A percentile compares a stretch with the other conserved stretches of the same genome.
phyloP scores from a whole-genome alignment of 2,888 invertebrate species.

The Philonicus albiceps region DNA sequence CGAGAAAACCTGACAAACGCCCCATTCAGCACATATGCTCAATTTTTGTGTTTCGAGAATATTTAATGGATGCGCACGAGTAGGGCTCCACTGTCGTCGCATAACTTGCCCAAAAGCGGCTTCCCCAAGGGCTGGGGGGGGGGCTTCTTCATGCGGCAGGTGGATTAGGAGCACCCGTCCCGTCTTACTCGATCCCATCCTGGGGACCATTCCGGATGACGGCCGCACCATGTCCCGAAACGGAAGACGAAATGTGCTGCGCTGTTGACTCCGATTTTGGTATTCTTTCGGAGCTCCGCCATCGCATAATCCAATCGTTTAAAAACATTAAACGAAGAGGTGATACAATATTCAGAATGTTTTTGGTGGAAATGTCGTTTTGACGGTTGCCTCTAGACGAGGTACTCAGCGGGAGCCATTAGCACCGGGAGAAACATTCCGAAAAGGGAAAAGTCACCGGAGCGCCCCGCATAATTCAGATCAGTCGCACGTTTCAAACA shows the following conservation, averaged over 20 bases:
- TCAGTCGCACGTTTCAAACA: conserved; percentile 37
- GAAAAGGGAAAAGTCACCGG: conserved; percentile 24
- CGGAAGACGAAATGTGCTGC: background rate
- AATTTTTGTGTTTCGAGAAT: conserved; percentile 43
- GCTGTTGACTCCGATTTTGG: conserved; percentile 42
- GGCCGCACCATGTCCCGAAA: background rate
- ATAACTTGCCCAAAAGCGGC: conserved; percentile 30
- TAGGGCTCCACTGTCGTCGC: conserved; percentile 26
- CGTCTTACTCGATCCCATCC: background rate
- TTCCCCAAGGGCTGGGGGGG: no score
- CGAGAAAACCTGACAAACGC: conserved; percentile 51
- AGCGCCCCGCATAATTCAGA: conserved; percentile 36
- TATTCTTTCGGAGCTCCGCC: conserved; percentile 41
- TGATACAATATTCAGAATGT: conserved; percentile 46
- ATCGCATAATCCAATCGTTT: conserved; percentile 49
- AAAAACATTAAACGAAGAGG: conserved; percentile 50
- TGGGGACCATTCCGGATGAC: background rate
- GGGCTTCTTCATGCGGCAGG: background rate
- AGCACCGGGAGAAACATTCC: background rate
- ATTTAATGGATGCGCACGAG: conserved; percentile 4
- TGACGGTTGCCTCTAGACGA: conserved; percentile 28
- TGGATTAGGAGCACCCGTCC: conserved; percentile 6
- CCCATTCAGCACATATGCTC: conserved; percentile 53
- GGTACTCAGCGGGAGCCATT: conserved; percentile 21
- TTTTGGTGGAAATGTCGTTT: conserved; percentile 43